Evolutionary conservation across 2,797 vertebrate species (phyloP).

Genomic region (Enteromius treurensis): DNA sequence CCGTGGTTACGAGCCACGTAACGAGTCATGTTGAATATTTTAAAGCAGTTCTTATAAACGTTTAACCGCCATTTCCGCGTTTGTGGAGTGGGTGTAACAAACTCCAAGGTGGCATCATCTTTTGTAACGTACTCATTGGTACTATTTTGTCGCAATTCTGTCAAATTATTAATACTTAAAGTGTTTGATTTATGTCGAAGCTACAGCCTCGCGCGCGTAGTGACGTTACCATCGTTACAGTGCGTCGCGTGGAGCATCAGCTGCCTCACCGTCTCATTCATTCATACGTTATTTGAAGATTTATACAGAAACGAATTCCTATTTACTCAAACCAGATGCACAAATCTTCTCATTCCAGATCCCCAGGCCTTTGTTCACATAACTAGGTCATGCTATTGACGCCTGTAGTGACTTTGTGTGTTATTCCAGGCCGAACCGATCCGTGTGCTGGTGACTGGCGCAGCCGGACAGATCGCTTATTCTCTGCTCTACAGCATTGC

Average conservation of each 20-base stretch:
- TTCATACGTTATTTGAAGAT: neutral
- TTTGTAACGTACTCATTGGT: neutral
- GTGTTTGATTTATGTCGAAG: neutral
- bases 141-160: neutral
- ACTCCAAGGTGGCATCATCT: neutral
- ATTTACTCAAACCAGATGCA: neutral
- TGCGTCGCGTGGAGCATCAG: constrained; percentile 10
- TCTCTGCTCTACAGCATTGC: constrained; percentile 94
- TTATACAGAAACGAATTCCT: neutral
- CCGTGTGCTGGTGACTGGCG: constrained; percentile 92
- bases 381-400: constrained; percentile 14
- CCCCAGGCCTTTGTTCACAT: neutral
- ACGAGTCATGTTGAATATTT: neutral
- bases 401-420: constrained; percentile 17
- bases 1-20: neutral
- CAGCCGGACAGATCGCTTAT: constrained; percentile 96
- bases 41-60: neutral
- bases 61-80: neutral
- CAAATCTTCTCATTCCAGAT: neutral
- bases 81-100: neutral
- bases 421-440: constrained; percentile 83
- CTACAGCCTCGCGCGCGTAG: neutral
- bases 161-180: neutral
- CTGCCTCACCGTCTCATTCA: constrained; percentile 34
- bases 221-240: constrained; percentile 5